Conservation (phyloP, 2,797 vertebrate genomes). For the Anguilla pacifica region DNA sequence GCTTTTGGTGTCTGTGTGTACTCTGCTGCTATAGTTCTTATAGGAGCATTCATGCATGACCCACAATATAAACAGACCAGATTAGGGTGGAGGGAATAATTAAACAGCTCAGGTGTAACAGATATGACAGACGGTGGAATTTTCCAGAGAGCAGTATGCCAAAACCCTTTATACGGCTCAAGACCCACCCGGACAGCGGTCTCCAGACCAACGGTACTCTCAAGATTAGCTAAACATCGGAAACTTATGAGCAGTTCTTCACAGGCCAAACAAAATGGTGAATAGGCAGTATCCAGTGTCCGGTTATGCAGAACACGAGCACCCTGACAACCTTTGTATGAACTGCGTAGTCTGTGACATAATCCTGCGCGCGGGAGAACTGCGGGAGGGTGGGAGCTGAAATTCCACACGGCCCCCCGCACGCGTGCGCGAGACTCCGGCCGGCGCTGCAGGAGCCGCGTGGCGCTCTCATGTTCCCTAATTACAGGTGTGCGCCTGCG, state of each 20-base stretch:
- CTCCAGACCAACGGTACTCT: background rate
- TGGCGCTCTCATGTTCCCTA: slow-evolving; percentile 24
- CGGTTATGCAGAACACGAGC: background rate
- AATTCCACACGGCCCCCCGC: slow-evolving; percentile 49
- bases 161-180: background rate
- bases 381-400: slow-evolving; percentile 28
- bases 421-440: slow-evolving; percentile 29
- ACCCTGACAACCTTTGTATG: slow-evolving; percentile 8
- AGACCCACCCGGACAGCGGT: background rate
- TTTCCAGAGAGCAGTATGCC: background rate
- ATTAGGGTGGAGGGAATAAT: background rate
- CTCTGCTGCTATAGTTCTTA: background rate
- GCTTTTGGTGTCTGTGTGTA: no score
- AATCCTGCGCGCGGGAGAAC: background rate
- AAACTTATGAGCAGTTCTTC: background rate
- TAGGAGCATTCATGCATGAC: background rate
- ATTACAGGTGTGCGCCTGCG: slow-evolving; percentile 34
- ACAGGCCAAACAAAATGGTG: background rate
- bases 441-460: background rate
- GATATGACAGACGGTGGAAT: slow-evolving; percentile 12
- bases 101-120: background rate
- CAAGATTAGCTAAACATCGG: background rate
- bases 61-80: background rate
- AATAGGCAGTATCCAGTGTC: background rate
- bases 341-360: background rate